phyloP scores from a whole-genome alignment of 2,888 invertebrate genomes.

The Hirtodrosophila histrioides region DNA sequence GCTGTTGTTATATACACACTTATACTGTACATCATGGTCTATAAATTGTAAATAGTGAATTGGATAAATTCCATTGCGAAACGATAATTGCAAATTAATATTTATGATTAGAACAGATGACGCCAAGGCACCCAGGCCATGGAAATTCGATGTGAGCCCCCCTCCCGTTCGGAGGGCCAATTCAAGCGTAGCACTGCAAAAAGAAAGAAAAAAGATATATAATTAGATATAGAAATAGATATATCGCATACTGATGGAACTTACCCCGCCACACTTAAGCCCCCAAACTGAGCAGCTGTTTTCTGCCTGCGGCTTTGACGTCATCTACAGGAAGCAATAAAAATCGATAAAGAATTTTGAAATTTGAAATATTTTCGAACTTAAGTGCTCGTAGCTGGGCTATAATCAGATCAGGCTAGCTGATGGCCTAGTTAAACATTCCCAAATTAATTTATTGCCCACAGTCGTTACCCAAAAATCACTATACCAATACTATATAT shows the following conservation, averaged over 20 bases:
- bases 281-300: slow-evolving; percentile 42
- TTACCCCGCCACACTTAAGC: slow-evolving; percentile 49
- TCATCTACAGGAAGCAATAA: slow-evolving; percentile 59
- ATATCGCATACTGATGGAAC: slow-evolving; percentile 24
- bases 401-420: neutral
- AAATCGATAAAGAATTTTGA: slow-evolving; percentile 1
- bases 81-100: slow-evolving; percentile 59
- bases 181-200: slow-evolving; percentile 45
- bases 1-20: slow-evolving; percentile 25
- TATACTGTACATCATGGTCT: slow-evolving; percentile 78
- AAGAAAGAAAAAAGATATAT: slow-evolving; percentile 10
- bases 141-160: neutral
- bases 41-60: slow-evolving; percentile 49
- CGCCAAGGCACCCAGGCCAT: slow-evolving; percentile 44
- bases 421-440: slow-evolving; percentile 30
- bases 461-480: slow-evolving; percentile 11
- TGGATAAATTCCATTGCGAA: slow-evolving; percentile 67
- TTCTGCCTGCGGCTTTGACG: slow-evolving; percentile 59
- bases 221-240: neutral
- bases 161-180: neutral
- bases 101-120: slow-evolving; percentile 78
- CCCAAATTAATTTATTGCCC: slow-evolving; percentile 20
- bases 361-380: slow-evolving; percentile 2
- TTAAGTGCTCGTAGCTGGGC: neutral
- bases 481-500: neutral